Evolutionary conservation across 2,113 vertebrate genomes (phyloP).

Genomic region (Festucalex cinctus): DNA sequence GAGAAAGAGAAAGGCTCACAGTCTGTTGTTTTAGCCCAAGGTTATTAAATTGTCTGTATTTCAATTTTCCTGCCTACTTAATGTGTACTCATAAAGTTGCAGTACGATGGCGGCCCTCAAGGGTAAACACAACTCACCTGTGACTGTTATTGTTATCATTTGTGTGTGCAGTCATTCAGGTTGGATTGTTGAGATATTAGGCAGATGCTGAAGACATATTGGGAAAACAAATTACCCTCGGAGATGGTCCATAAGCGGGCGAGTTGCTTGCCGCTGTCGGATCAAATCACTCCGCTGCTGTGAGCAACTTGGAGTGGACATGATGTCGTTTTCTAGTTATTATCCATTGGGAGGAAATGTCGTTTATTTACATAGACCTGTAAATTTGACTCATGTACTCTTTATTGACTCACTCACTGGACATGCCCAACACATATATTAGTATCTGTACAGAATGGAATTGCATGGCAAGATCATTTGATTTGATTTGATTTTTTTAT

Average conservation of each 20-base stretch:
- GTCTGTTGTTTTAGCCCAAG: constrained; percentile 30
- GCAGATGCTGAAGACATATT: constrained; percentile 60
- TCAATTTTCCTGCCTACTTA: constrained; percentile 36
- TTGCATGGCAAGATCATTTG: too few relatives aligned
- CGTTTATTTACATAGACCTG: neutral
- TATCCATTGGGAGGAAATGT: neutral
- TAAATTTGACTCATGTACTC: too few relatives aligned
- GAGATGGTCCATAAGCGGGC: constrained; percentile 21
- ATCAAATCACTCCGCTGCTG: constrained; percentile 36
- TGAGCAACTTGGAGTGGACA: constrained; percentile 29
- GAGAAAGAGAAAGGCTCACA: constrained; percentile 30
- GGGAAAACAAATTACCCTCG: constrained; percentile 46
- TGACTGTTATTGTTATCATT: constrained; percentile 60
- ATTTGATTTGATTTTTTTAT: too few relatives aligned
- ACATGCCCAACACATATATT: too few relatives aligned
- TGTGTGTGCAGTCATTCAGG: constrained; percentile 56
- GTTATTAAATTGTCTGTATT: constrained; percentile 5
- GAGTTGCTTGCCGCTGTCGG: constrained; percentile 26
- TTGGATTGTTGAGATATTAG: constrained; percentile 61
- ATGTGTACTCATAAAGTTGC: constrained; percentile 39
- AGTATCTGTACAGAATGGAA: too few relatives aligned
- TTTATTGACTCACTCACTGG: too few relatives aligned
- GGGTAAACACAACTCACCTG: constrained; percentile 57
- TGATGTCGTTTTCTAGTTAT: neutral
- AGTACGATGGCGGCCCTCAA: constrained; percentile 28